Conservation (phyloP, 30 jellyfish, hydroid and myxozoan genomes). For the Aurelia sp. region DNA sequence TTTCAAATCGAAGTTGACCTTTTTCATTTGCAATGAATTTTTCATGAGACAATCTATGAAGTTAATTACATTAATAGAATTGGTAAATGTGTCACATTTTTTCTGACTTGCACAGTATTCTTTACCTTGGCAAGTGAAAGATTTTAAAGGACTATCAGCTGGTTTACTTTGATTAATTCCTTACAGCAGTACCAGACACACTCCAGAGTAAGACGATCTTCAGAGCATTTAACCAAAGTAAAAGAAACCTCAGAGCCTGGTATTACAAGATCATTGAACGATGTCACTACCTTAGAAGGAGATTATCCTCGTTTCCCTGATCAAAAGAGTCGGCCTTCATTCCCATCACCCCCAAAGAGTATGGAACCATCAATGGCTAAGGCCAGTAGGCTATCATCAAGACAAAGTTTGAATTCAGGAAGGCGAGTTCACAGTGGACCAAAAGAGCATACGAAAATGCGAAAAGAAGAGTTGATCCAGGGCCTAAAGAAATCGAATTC, state of each 20-base stretch:
- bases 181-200: no score
- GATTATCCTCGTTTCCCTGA: neutral
- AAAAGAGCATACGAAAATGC: slow-evolving; percentile 68
- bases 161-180: no score
- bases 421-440: slow-evolving; percentile 95
- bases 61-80: no score
- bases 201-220: neutral
- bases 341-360: slow-evolving; percentile 57
- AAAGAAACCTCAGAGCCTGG: neutral
- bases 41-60: no score
- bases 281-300: neutral
- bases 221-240: neutral
- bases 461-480: neutral
- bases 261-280: neutral
- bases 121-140: no score
- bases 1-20: no score
- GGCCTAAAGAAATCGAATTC: slow-evolving; percentile 55
- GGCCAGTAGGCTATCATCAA: slow-evolving; percentile 7
- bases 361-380: slow-evolving; percentile 59
- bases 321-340: slow-evolving; percentile 6
- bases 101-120: no score
- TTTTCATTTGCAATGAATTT: no score
- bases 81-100: no score
- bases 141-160: no score
- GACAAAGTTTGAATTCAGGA: slow-evolving; percentile 7